Conservation (phyloP, 2,113 vertebrate genomes). For the Tachysurus vachellii region DNA sequence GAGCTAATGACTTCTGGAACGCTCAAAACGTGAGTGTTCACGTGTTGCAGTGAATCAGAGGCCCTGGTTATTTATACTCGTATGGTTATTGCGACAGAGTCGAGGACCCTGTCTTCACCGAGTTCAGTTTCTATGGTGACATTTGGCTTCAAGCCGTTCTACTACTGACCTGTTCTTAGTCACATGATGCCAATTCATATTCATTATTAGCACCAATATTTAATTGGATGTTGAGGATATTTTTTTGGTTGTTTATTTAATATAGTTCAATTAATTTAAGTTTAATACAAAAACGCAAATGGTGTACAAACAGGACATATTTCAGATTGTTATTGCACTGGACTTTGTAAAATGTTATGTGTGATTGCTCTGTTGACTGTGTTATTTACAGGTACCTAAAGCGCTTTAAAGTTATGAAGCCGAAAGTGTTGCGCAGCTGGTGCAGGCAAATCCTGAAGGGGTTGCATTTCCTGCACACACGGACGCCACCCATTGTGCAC, state of each 20-base stretch:
- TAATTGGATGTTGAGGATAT: not conserved
- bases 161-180: not conserved
- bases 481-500: slow-evolving; percentile 93
- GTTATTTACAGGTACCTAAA: slow-evolving; percentile 83
- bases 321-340: not conserved
- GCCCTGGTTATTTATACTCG: slow-evolving; percentile 34
- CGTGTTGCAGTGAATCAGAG: not conserved
- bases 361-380: not conserved
- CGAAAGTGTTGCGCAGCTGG: slow-evolving; percentile 94
- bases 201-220: slow-evolving; percentile 1
- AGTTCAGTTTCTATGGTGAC: slow-evolving; percentile 39
- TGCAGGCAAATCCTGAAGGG: slow-evolving; percentile 95
- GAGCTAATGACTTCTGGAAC: slow-evolving; percentile 96
- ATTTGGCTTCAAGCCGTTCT: not conserved
- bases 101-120: not conserved
- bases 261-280: not conserved
- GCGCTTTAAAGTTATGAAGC: slow-evolving; percentile 97
- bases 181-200: slow-evolving; percentile 11
- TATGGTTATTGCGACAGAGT: not conserved
- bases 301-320: not conserved
- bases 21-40: slow-evolving; percentile 84
- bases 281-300: not conserved
- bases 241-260: not conserved
- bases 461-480: slow-evolving; percentile 91
- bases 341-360: not conserved